Evolutionary conservation across 2,888 invertebrate genomes (phyloP).

Genomic region (Seladonia tumulorum): DNA sequence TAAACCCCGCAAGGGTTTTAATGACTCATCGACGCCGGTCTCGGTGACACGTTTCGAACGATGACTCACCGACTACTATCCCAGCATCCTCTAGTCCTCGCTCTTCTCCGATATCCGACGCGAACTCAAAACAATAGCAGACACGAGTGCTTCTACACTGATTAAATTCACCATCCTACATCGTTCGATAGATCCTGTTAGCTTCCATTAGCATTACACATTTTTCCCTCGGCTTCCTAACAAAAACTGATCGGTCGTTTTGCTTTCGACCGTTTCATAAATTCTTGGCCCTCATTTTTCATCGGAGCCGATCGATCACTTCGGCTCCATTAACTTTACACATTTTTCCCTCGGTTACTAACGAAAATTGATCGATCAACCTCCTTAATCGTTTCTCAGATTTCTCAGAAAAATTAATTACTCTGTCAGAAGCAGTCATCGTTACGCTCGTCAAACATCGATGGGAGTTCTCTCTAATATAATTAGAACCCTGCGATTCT

Average conservation of each 20-base stretch:
- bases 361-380: neutral
- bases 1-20: neutral
- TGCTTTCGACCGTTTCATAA: neutral
- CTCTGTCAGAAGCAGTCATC: neutral
- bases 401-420: neutral
- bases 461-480: neutral
- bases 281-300: neutral
- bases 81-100: neutral
- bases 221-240: neutral
- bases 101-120: neutral
- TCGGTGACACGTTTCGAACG: conserved; percentile 5
- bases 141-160: neutral
- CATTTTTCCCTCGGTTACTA: neutral
- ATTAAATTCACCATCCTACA: neutral
- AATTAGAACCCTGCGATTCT: neutral
- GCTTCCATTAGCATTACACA: neutral
- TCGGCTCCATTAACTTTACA: neutral
- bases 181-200: neutral
- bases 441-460: neutral
- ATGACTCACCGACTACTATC: neutral
- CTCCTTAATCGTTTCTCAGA: neutral
- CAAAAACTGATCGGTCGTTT: neutral
- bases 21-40: conserved; percentile 11
- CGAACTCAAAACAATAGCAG: neutral
- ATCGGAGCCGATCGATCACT: neutral